phyloP scores from a whole-genome alignment of 2,888 invertebrate genomes.

The Phrixothrix hirtus region DNA sequence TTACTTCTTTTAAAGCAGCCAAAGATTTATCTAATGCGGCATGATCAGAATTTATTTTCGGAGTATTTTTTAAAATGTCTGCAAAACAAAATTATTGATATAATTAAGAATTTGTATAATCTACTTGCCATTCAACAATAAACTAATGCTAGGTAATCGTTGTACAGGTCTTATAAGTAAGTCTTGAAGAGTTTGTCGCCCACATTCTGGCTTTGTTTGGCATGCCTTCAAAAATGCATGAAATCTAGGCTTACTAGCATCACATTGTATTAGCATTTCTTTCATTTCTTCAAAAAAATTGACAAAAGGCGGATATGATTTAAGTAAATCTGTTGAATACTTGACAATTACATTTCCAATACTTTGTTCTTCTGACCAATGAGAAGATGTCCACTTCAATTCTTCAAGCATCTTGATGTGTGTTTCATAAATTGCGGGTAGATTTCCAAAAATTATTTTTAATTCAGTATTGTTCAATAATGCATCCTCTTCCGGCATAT shows the following conservation, averaged over 20 bases:
- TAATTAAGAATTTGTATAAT: conserved; percentile 1
- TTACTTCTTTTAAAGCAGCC: conserved; percentile 87
- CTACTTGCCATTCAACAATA: conserved; percentile 84
- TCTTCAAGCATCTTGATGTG: conserved; percentile 80
- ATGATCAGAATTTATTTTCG: conserved; percentile 86
- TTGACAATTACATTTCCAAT: conserved; percentile 83
- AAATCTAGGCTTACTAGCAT: conserved; percentile 91
- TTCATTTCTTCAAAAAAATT: conserved; percentile 98
- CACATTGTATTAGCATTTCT: conserved; percentile 88
- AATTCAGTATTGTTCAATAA: conserved; percentile 88
- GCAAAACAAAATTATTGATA: conserved; percentile 42
- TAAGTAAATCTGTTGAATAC: conserved; percentile 84
- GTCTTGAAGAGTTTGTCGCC: conserved; percentile 93
- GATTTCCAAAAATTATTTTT: conserved; percentile 93
- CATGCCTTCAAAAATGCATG: conserved; percentile 97
- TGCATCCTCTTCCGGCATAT: conserved; percentile 78
- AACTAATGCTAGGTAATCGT: conserved; percentile 92
- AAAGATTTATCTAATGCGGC: conserved; percentile 81
- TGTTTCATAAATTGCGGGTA: conserved; percentile 91
- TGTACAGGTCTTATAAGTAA: conserved; percentile 97
- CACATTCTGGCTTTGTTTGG: conserved; percentile 93
- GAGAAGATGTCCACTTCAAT: conserved; percentile 66
- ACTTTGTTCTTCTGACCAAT: conserved; percentile 81
- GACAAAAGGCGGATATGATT: conserved; percentile 96
- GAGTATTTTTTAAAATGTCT: conserved; percentile 93